Conservation (phyloP, 2,888 invertebrate species). For the Sphecodes monilicornis region DNA sequence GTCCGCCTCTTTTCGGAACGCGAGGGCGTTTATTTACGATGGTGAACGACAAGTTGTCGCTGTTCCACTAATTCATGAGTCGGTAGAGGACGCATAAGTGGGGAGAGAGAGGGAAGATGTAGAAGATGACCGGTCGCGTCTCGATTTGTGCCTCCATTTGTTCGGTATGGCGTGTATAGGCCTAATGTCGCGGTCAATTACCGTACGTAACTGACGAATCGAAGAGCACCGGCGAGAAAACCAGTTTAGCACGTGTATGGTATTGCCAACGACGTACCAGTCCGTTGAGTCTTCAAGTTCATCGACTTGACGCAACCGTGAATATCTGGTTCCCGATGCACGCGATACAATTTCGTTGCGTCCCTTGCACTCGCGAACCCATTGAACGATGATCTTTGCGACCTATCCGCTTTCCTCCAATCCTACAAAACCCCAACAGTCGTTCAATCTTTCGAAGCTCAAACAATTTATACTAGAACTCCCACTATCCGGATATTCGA, state of each 20-base stretch:
- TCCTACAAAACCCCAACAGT: neutral
- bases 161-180: constrained; percentile 60
- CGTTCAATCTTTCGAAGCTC: too few relatives aligned
- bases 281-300: constrained; percentile 56
- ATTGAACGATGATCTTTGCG: neutral
- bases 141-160: constrained; percentile 62
- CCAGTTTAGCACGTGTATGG: constrained; percentile 70
- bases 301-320: constrained; percentile 60
- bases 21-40: constrained; percentile 60
- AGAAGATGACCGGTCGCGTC: constrained; percentile 55
- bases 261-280: constrained; percentile 57
- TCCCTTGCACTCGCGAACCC: neutral
- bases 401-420: neutral
- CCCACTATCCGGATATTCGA: too few relatives aligned
- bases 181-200: constrained; percentile 69
- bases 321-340: constrained; percentile 47
- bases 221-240: constrained; percentile 60
- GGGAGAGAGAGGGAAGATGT: neutral
- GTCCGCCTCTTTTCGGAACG: neutral
- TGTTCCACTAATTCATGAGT: constrained; percentile 68
- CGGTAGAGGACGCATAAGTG: constrained; percentile 19
- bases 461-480: too few relatives aligned
- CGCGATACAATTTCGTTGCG: constrained; percentile 50
- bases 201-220: constrained; percentile 66
- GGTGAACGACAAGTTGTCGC: constrained; percentile 60